phyloP scores from a whole-genome alignment of 2,113 vertebrate species.

The Gambusia affinis region DNA sequence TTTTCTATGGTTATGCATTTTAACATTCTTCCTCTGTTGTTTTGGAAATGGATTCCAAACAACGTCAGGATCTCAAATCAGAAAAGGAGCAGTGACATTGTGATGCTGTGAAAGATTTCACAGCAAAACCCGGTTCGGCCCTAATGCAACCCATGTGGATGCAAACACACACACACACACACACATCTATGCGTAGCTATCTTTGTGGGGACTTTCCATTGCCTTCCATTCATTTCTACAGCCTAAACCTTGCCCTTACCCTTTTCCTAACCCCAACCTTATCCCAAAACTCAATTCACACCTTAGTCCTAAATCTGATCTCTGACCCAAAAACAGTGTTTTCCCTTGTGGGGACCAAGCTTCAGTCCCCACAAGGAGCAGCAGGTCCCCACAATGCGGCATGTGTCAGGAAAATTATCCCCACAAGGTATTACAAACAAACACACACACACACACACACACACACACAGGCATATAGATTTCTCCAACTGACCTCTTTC shows the following conservation, averaged over 20 bases:
- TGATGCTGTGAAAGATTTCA: slow-evolving; percentile 37
- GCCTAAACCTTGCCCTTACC: too few species aligned
- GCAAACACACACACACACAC: slow-evolving; percentile 16
- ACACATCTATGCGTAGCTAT: not conserved
- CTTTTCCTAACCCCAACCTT: too few species aligned
- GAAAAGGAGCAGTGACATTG: slow-evolving; percentile 25
- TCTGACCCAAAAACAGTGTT: too few species aligned
- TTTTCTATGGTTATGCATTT: slow-evolving; percentile 66
- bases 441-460: slow-evolving; percentile 6
- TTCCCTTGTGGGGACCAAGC: too few species aligned
- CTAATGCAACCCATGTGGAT: slow-evolving; percentile 58
- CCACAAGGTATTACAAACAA: too few species aligned
- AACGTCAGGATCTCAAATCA: slow-evolving; percentile 52
- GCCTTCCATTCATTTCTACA: too few species aligned
- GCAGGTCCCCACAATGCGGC: too few species aligned
- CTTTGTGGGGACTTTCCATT: too few species aligned
- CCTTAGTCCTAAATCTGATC: too few species aligned
- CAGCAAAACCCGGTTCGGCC: slow-evolving; percentile 29
- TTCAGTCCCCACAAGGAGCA: too few species aligned
- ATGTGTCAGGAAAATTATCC: too few species aligned
- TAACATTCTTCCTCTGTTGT: slow-evolving; percentile 53
- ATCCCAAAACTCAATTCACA: too few species aligned
- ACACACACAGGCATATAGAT: not conserved
- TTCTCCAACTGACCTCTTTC: slow-evolving; percentile 76
- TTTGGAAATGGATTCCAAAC: slow-evolving; percentile 60